Evolutionary conservation across 2,888 invertebrate species (phyloP).

Genomic region (Blastobasis adustella): DNA sequence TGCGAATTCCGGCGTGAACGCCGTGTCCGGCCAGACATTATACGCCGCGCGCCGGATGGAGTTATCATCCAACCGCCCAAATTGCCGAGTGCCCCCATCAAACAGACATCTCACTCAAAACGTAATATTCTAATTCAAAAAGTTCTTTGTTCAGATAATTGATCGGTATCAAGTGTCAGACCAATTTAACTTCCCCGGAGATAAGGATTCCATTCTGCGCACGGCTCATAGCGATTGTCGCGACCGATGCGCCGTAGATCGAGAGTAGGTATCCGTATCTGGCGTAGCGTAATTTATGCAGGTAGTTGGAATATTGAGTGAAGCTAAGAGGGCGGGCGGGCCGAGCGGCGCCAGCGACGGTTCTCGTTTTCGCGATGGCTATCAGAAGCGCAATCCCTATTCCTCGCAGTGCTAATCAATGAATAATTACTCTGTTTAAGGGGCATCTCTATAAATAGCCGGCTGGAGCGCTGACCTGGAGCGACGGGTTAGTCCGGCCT

Average conservation of each 20-base stretch:
- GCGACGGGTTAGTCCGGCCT: conserved; percentile 73
- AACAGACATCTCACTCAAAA: background rate
- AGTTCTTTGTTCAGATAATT: too few relatives aligned
- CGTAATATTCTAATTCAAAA: too few relatives aligned
- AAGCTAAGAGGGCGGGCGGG: conserved; percentile 23
- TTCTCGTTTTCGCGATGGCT: conserved; percentile 71
- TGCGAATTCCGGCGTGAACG: too few relatives aligned
- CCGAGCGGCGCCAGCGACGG: conserved; percentile 59
- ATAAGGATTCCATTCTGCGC: too few relatives aligned
- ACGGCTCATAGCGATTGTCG: too few relatives aligned
- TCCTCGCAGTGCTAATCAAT: conserved; percentile 75
- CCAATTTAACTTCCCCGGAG: too few relatives aligned
- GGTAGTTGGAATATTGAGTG: conserved; percentile 11
- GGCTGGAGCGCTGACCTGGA: conserved; percentile 75
- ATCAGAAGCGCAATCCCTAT: conserved; percentile 74
- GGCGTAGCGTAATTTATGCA: conserved; percentile 1
- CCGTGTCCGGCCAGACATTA: too few relatives aligned
- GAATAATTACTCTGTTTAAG: conserved; percentile 76
- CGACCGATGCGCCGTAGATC: too few relatives aligned
- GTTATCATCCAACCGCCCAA: too few relatives aligned
- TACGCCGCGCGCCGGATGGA: too few relatives aligned
- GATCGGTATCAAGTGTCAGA: too few relatives aligned
- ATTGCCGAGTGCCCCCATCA: background rate
- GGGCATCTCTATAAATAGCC: conserved; percentile 74
- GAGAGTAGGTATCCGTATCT: too few relatives aligned